Evolutionary conservation across 2,888 invertebrate genomes (phyloP), one percentile per base, ranked within the genome.

Genomic region (Yponomeuta malinellus): DNA sequence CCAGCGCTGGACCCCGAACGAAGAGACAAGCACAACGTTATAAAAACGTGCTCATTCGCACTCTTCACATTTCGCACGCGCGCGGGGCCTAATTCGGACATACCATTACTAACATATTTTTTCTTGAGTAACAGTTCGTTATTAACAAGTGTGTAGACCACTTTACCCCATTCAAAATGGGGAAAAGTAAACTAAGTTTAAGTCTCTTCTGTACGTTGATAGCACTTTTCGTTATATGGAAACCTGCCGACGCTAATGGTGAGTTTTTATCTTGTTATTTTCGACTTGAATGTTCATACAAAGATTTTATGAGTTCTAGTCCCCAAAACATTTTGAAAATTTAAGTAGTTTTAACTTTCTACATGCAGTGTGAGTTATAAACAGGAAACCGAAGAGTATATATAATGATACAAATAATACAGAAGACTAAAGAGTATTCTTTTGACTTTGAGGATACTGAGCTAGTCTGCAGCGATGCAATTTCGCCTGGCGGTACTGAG

Each of bases 191-290:
- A 76, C 80, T 86, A 82, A 88, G 88, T 82, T 84, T 84, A 75
- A 78, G 76, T 78, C 78, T 76, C 72, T 74, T 87, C 78, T 84
- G 91, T 90, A 91, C 85, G 80, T 76, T 89, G 73, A 77, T 89
- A 74, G 76, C 87, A 76, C 77, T 91, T 81, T 83, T 89, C 80
- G 87, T 90, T 84, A 83, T 91, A 81, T 90, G 91, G 91, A 87
- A 85, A 77, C 88, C 91, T 33, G 86, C 85, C 63, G 76, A 76
- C 59, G 77, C 81, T 73, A 77, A 83, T 72, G 89, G 91, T 91
- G 73, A 88, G 91, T 90, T 74, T 72, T 74, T 71, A 74, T 74
- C 73, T 15, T 72, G 70, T 73, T 71, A 68, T 66, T 23, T 71
- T 5, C 43, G 5, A 8, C 43, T 43, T 43, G 43, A 43, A 43